Percentiles rank a stretch among this genome's conserved stretches.
Conservation (phyloP, 2,888 invertebrate genomes). For the Leptothorax acervorum region DNA sequence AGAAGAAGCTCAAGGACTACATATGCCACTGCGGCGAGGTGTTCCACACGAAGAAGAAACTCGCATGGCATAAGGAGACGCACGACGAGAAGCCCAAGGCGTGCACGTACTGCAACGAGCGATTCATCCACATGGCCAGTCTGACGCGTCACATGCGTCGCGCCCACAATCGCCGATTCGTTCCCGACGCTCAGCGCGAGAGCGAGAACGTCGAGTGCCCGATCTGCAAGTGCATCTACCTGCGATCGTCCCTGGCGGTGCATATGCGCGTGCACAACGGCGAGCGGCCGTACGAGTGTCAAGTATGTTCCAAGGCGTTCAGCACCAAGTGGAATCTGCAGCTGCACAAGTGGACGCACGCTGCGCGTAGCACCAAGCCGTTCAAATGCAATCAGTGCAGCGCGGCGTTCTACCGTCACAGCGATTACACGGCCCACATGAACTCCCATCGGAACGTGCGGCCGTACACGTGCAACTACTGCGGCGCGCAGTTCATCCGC, state of each 20-base stretch:
- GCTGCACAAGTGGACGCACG: constrained; percentile 96
- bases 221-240: constrained; percentile 92
- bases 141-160: constrained; percentile 94
- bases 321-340: constrained; percentile 96
- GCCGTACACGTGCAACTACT: constrained; percentile 95
- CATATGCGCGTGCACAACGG: constrained; percentile 93
- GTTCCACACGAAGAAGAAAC: constrained; percentile 93
- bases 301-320: constrained; percentile 94
- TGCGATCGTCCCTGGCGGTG: constrained; percentile 92
- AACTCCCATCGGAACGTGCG: constrained; percentile 94
- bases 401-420: constrained; percentile 93
- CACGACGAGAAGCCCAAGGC: constrained; percentile 94
- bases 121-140: constrained; percentile 94
- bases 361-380: constrained; percentile 93
- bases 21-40: constrained; percentile 93
- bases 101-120: constrained; percentile 94
- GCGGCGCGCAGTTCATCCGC: constrained; percentile 95
- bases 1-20: constrained; percentile 90
- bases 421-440: constrained; percentile 94
- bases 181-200: constrained; percentile 88
- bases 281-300: constrained; percentile 92
- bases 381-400: constrained; percentile 94
- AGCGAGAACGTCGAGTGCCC: constrained; percentile 92
- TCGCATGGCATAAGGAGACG: constrained; percentile 94
- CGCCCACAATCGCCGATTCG: constrained; percentile 92